Evolutionary conservation across 2,888 invertebrate genomes (phyloP), one percentile per base, ranked within the genome.

Genomic region (Limnephilus marmoratus): DNA sequence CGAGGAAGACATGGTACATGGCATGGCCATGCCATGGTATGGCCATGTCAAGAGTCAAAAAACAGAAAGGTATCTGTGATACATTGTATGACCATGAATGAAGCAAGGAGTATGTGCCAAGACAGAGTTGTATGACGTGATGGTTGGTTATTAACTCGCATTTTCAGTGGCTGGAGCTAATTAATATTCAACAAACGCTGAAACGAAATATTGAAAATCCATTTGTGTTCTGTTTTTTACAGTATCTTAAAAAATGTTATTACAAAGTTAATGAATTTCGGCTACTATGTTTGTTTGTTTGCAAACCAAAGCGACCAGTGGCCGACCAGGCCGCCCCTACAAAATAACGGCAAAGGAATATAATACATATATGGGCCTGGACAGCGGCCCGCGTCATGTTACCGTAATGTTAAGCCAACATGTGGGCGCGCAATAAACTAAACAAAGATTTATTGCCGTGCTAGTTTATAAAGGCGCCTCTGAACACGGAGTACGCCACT

Each of bases 381-480:
- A 91, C 90, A 88, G 92, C 88, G 45, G 83, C 83, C 68, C 90
- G 85, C 91, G 93, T 90, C 93, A 85, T 92, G 92, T 93, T 90
- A 91, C 90, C 31, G 85, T 85, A 31, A 89, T 87, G 91, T 86
- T 85, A 88, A 83, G 85, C 86, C 90, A 92, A 91, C 93, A 91
- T 87, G 93, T 90, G 93, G 93, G 91, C 87, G 91, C 90, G 91
- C 90, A 92, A 93, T 93, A 93, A 92, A 93, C 92, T 91, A 90
- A 45, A 82, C 85, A 92, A 91, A 91, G 93, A 93, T 93, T 93
- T 93, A 93, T 93, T 53, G 85, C 83, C 86, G 85, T 90, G 92
- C 68, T 80, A 90, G 91, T 85, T 92, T 90, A 90, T 85, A 90
- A 92, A 90, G 90, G 80, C 88, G 88, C 37, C 80, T 41, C 68